phyloP scores from a whole-genome alignment of 2,113 vertebrate genomes.

The Axis porcinus region DNA sequence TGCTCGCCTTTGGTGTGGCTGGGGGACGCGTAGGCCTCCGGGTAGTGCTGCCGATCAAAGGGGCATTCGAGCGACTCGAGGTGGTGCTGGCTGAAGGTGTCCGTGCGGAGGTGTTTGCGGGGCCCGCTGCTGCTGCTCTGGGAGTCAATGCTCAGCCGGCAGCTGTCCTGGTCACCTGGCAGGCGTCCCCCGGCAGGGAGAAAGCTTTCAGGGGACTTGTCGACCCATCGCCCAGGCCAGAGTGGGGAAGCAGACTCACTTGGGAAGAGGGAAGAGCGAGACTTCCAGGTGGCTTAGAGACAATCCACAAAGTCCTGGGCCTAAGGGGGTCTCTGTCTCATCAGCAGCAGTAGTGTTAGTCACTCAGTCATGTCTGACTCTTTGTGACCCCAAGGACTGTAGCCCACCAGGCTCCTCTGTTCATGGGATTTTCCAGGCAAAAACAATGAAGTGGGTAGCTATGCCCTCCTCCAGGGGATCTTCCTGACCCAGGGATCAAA shows the following conservation, averaged over 20 bases:
- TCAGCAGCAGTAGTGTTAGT: neutral
- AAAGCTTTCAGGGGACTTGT: constrained; percentile 22
- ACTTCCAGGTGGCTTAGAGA: neutral
- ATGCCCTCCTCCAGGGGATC: neutral
- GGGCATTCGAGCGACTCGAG: constrained; percentile 84
- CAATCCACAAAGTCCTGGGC: neutral
- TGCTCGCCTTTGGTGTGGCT: constrained; percentile 88
- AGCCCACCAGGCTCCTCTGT: neutral
- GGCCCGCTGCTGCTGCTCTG: constrained; percentile 85
- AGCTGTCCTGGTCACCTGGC: constrained; percentile 91
- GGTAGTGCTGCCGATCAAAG: constrained; percentile 89
- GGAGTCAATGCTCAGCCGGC: constrained; percentile 90
- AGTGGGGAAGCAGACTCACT: neutral
- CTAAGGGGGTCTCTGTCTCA: neutral
- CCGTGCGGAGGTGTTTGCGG: constrained; percentile 88
- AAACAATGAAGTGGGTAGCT: neutral
- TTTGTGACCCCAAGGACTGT: neutral
- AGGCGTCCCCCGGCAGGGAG: neutral
- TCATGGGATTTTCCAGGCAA: neutral
- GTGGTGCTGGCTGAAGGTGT: constrained; percentile 85
- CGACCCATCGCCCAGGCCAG: no score
- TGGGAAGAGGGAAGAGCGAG: neutral
- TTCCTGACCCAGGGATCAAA: neutral
- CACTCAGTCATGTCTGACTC: neutral
- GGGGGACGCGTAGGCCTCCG: constrained; percentile 83